Percentiles rank a stretch among this genome's conserved stretches.
Conservation (phyloP, 2,888 invertebrate genomes). For the Dermolepida albohirtum region DNA sequence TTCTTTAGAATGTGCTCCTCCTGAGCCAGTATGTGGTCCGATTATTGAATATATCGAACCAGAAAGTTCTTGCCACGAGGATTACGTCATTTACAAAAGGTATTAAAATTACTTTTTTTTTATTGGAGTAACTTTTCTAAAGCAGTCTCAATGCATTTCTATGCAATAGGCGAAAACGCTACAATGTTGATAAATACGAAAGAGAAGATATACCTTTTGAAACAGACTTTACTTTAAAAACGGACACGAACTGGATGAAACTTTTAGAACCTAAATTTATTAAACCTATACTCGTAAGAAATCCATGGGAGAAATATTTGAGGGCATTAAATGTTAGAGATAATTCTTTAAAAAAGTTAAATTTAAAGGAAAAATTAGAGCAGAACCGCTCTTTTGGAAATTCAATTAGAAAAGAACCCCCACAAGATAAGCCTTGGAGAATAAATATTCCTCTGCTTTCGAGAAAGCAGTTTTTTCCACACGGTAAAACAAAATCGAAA, state of each 20-base stretch:
- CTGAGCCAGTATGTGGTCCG: constrained; percentile 41
- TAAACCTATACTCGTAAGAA: constrained; percentile 3
- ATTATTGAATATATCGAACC: constrained; percentile 42
- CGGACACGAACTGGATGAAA: constrained; percentile 15
- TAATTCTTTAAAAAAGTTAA: background rate
- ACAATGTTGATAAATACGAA: constrained; percentile 3
- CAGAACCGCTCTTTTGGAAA: background rate
- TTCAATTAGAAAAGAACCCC: background rate
- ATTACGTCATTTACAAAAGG: background rate
- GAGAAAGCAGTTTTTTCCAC: constrained; percentile 33
- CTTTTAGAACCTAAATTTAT: constrained; percentile 16
- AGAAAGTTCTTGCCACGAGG: background rate
- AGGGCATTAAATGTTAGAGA: background rate
- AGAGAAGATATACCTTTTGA: background rate
- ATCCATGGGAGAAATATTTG: constrained; percentile 8
- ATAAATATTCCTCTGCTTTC: constrained; percentile 17
- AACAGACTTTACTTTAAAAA: background rate
- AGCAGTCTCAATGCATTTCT: constrained; percentile 26
- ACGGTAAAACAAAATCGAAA: constrained; percentile 16
- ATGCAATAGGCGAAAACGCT: constrained; percentile 28
- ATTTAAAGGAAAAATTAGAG: background rate
- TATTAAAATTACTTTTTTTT: no score
- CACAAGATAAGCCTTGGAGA: constrained; percentile 27
- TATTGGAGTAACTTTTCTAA: background rate
- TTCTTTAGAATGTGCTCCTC: constrained; percentile 40